Base-by-base conservation (phyloP, 1,140 invertebrate genomes). In the Drosophila rufa region DNA sequence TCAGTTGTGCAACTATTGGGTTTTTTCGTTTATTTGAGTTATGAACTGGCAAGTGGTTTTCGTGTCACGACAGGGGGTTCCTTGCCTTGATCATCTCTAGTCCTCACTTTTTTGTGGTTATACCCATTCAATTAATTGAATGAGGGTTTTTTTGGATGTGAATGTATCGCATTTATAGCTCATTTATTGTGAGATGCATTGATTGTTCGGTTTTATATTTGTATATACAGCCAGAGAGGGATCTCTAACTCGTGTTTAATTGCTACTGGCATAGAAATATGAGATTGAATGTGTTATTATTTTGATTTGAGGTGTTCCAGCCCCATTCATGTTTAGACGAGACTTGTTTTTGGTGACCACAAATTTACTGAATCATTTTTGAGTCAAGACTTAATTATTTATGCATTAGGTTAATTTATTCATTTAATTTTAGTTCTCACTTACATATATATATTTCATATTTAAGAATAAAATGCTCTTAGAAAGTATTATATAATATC, bases 91-190 rank as follows among this genome's bases (percentile, higher is more conserved):
- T 17, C 67, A 70, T 70, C 67, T 46, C 67, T 70, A 68, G 48
- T 3, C 12, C 22, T 33, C 2, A 17, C n/a, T 62, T 69, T 69
- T 47, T 56, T 53, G 50, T 40, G 51, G 67, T 22, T 46, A 30
- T 40, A 30, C 14, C 14, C 47, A 42, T 67, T 67, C 30, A 70
- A 70, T 70, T 70, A 70, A 70, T 68, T 68, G 47, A 36, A 68
- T 46, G 64, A 43, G 67, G 67, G 62, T 55, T 53, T n/a, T 11
- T 64, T 50, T 36, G 9, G 2, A 55, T 55, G 22, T n/a, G 48
- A 55, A 56, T 56, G 48, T 70, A 53, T 70, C 64, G 25, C 25
- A 68, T 68, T 64, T 46, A 68, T 70, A 68, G 33, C 48, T 56
- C 47, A 68, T 70, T 70, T 70, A 67, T 56, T 33, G 64, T 68